A percentile compares a stretch with the other conserved stretches of the same genome.
These are phyloP conservation scores for Hestina assimilis DNA, from an alignment of 1,140 invertebrate genomes.

Conservation along the genomic window DNA sequence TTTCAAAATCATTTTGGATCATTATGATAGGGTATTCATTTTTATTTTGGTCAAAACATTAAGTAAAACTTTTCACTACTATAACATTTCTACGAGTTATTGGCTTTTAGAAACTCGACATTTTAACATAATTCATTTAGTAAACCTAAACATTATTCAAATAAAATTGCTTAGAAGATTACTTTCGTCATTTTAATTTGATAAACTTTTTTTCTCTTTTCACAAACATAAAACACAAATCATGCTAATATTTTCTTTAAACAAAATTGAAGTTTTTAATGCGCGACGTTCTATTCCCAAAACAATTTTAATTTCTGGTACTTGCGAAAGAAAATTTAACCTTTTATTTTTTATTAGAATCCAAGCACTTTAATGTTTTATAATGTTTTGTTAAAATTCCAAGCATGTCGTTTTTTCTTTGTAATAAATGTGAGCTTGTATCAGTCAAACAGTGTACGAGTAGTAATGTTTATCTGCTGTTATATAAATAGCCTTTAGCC, in stretches of 20 bases:
- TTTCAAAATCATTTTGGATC: not conserved
- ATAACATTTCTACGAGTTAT: too few species aligned
- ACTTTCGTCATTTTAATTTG: not conserved
- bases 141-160: not conserved
- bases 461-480: conserved; percentile 14
- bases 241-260: not conserved
- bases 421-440: conserved; percentile 17
- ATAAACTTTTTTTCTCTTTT: conserved; percentile 64
- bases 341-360: conserved; percentile 2
- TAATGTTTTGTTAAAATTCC: conserved; percentile 26
- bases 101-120: too few species aligned
- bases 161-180: not conserved
- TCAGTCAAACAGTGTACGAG: not conserved
- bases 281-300: not conserved
- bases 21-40: not conserved
- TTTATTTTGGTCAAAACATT: not conserved
- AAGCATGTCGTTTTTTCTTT: conserved; percentile 20
- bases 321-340: not conserved
- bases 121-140: too few species aligned
- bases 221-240: conserved; percentile 71
- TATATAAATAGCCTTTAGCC: conserved; percentile 6
- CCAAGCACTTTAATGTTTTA: conserved; percentile 28
- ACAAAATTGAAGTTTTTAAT: not conserved
- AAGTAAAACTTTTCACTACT: too few species aligned
- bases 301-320: not conserved